phyloP scores from a whole-genome alignment of 2,113 vertebrate species.

The Vulpes vulpes region DNA sequence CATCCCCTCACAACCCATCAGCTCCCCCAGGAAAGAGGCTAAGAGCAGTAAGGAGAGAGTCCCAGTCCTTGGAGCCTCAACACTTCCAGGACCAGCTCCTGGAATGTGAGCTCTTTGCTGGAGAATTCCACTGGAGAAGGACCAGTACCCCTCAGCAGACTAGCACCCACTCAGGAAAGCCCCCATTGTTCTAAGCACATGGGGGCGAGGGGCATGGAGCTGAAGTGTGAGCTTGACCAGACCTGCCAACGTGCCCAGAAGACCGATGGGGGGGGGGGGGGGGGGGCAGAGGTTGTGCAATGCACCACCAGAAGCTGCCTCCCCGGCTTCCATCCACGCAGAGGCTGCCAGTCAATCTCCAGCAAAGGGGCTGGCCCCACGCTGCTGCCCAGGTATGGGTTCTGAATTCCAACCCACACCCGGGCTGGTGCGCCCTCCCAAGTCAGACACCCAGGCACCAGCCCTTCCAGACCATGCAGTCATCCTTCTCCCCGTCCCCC shows the following conservation, averaged over 20 bases:
- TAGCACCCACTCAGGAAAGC: not conserved
- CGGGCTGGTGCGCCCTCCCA: not conserved
- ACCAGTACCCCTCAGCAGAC: not conserved
- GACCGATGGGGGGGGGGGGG: not conserved
- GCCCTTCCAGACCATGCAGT: not conserved
- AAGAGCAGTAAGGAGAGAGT: not conserved
- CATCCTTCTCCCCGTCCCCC: too few relatives aligned
- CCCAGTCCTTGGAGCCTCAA: not conserved
- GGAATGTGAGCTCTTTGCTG: not conserved
- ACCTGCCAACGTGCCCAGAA: slow-evolving; percentile 42
- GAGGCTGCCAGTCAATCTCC: slow-evolving; percentile 74
- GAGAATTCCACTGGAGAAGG: not conserved
- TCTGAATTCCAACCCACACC: not conserved
- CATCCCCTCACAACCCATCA: not conserved
- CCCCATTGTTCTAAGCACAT: slow-evolving; percentile 22
- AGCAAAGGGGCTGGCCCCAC: not conserved
- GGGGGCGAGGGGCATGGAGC: not conserved
- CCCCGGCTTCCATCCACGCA: slow-evolving; percentile 73
- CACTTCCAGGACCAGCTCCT: not conserved
- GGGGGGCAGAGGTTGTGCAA: slow-evolving; percentile 80
- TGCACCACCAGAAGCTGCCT: slow-evolving; percentile 84
- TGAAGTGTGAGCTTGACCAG: slow-evolving; percentile 28
- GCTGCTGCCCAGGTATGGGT: not conserved
- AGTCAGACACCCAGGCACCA: not conserved
- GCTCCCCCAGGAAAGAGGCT: not conserved